These are phyloP conservation scores for Lochmaea crataegi DNA, from an alignment of 2,888 invertebrate genomes.

Conservation along the genomic window DNA sequence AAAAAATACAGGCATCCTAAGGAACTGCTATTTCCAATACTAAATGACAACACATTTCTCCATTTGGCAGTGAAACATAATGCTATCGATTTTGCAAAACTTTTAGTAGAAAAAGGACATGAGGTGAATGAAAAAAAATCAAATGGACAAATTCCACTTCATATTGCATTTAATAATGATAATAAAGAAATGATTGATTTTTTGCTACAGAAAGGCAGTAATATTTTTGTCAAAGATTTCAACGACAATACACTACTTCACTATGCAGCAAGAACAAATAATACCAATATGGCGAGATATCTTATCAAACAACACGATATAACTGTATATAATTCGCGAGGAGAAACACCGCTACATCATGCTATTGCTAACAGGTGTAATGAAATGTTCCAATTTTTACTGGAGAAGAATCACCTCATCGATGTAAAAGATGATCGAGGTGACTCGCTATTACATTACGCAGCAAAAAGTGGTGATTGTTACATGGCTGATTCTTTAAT, in stretches of 20 bases:
- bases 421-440: neutral
- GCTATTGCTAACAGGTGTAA: neutral
- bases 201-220: neutral
- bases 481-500: constrained; percentile 11
- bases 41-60: neutral
- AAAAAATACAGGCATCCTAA: neutral
- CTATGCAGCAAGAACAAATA: neutral
- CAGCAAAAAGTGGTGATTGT: neutral
- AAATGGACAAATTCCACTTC: constrained; percentile 6
- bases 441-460: constrained; percentile 12
- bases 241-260: neutral
- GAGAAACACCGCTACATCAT: constrained; percentile 7
- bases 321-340: neutral
- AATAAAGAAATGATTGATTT: constrained; percentile 1
- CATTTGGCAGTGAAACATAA: neutral
- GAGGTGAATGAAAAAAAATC: neutral
- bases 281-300: neutral
- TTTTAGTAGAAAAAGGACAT: constrained; percentile 2
- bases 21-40: neutral
- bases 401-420: neutral
- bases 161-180: neutral
- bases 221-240: neutral
- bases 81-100: neutral
- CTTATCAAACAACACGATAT: neutral
- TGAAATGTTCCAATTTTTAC: neutral